Evolutionary conservation across 2,113 vertebrate genomes (phyloP), one percentile per base, ranked within the genome.

Genomic region (Ameiurus melas): DNA sequence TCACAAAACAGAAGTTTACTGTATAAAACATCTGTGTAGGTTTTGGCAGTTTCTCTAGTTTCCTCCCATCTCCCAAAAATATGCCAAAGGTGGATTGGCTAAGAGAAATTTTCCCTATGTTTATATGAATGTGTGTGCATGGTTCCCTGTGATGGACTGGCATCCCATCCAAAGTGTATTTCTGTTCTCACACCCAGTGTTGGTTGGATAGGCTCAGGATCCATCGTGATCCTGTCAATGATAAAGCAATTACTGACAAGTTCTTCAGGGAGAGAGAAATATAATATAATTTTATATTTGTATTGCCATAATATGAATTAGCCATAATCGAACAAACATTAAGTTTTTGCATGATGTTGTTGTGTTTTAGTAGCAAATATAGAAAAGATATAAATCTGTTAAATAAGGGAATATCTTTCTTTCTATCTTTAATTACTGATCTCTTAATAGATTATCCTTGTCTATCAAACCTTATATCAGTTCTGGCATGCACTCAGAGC

Each of bases 401-500:
- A 66, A 75, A 75, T 66, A 66, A 66, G 64, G 10, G 64, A 66
- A 66, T 20, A n/a, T 68, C 19, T 13, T 60, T 5, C 27, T 55
- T 53, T 80, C n/a, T 58, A 22, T 39, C 5, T 39, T 20, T 33
- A 0, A 25, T 13, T 25, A 77, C 47, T 25, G 22, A 14, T 73
- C 16, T n/a, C 25, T 30, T 55, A 19, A 51, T 51, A 51, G 47
- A 51, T 51, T 10, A 19, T 77, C 22, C 16, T 77, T 36, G 20
- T 39, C 43, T 60, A 25, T 33, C 27, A 43, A 43, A 81, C 84
- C 89, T 64, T 89, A 39, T 64, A 81, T 84, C 66, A 81, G 27
- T 30, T 53, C 60, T 91, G 66, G 86, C 86, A 90, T 86, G 80
- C 81, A 89, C 85, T 89, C 70, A 77, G 33, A 88, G 89, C 83